phyloP scores from a whole-genome alignment of 1,140 invertebrate genomes.

The Listronotus oregonensis region DNA sequence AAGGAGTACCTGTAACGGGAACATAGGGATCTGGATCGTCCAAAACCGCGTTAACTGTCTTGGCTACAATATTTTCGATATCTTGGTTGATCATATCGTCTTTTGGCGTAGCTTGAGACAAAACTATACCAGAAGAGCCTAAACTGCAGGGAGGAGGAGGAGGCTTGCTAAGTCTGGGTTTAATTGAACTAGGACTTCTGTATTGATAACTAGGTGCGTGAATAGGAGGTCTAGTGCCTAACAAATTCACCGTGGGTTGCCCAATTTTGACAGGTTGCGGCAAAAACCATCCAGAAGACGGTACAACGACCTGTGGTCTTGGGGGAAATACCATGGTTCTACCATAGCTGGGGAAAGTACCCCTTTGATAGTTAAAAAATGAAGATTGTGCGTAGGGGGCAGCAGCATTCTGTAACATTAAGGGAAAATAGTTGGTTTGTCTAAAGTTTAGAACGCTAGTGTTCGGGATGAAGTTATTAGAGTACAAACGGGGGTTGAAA shows the following conservation, averaged over 20 bases:
- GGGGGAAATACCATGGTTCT: slow-evolving; percentile 18
- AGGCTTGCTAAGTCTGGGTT: neutral
- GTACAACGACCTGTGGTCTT: slow-evolving; percentile 14
- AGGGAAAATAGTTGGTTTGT: slow-evolving; percentile 21
- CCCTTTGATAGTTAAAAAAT: slow-evolving; percentile 1
- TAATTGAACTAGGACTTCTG: neutral
- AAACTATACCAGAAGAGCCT: too few relatives aligned
- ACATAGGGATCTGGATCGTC: slow-evolving; percentile 36
- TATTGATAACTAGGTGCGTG: neutral
- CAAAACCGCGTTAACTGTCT: slow-evolving; percentile 6
- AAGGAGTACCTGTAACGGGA: slow-evolving; percentile 40
- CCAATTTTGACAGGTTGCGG: slow-evolving; percentile 4
- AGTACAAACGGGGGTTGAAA: slow-evolving; percentile 1
- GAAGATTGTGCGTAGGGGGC: neutral
- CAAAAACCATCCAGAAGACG: slow-evolving; percentile 8
- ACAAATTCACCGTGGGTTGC: neutral
- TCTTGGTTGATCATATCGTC: neutral
- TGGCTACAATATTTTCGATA: slow-evolving; percentile 5
- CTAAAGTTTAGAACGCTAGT: slow-evolving; percentile 16
- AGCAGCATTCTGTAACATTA: slow-evolving; percentile 14
- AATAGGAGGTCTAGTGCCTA: neutral
- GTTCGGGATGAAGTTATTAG: slow-evolving; percentile 7
- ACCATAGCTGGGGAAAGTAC: slow-evolving; percentile 4
- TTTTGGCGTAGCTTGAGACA: neutral
- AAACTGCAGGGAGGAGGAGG: neutral